phyloP scores from a whole-genome alignment of 2,797 vertebrate species.

The Pipistrellus pipistrellus region DNA sequence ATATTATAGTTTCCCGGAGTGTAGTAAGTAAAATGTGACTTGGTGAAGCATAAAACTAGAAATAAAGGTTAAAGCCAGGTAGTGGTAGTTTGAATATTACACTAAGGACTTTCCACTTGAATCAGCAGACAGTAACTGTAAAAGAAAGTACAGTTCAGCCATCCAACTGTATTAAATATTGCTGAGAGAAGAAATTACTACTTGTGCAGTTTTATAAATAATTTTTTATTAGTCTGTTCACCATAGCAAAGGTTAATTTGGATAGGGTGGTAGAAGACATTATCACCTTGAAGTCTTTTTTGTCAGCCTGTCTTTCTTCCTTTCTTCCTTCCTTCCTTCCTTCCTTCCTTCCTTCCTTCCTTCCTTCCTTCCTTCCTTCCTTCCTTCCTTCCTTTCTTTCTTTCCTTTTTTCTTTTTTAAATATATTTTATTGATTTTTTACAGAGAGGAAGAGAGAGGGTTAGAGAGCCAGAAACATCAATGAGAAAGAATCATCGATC shows the following conservation, averaged over 20 bases:
- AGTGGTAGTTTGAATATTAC: background rate
- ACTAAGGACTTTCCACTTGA: background rate
- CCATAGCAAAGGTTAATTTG: background rate
- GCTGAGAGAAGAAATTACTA: slow-evolving; percentile 5
- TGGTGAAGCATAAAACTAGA: background rate
- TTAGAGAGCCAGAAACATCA: no score
- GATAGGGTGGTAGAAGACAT: background rate
- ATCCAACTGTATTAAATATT: background rate
- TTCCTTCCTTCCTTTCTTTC: no score
- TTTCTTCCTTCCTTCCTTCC: no score
- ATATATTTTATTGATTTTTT: no score
- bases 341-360: no score
- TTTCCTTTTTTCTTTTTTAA: no score
- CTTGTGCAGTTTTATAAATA: slow-evolving; percentile 1
- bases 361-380: no score
- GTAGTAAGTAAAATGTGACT: background rate
- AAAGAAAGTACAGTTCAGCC: background rate
- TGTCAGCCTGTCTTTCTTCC: background rate
- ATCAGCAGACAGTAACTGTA: background rate
- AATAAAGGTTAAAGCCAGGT: background rate
- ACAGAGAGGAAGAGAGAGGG: no score
- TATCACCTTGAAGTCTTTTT: background rate
- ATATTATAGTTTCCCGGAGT: background rate
- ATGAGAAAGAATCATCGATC: no score
- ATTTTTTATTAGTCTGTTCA: background rate